These are phyloP conservation scores for Drosophila ustulata DNA, from an alignment of 2,888 invertebrate species.

Conservation along the genomic window DNA sequence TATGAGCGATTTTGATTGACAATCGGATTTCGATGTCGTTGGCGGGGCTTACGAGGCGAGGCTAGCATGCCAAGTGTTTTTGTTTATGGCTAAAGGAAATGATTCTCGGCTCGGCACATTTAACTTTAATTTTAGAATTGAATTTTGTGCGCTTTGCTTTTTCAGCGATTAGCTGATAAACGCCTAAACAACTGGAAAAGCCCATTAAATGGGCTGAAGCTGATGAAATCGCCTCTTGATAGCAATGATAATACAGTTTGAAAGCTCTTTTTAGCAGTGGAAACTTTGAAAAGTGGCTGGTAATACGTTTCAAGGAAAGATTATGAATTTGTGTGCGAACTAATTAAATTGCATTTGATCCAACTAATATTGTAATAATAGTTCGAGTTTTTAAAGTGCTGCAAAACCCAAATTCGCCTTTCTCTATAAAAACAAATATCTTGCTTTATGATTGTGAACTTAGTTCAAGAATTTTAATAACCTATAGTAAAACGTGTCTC, in stretches of 20 bases:
- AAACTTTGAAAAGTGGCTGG: neutral
- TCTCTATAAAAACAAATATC: no score
- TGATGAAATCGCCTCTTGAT: constrained; percentile 2
- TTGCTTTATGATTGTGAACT: no score
- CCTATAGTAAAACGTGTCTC: no score
- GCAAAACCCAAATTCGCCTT: no score
- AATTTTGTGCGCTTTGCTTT: constrained; percentile 5
- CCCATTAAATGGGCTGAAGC: neutral
- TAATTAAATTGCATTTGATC: neutral
- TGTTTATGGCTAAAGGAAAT: constrained; percentile 56
- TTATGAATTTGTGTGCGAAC: neutral
- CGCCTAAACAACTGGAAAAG: constrained; percentile 19
- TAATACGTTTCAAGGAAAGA: neutral
- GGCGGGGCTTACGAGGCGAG: constrained; percentile 25
- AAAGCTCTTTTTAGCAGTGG: neutral
- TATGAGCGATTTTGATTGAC: constrained; percentile 67
- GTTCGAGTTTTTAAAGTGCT: no score
- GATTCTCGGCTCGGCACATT: constrained; percentile 15
- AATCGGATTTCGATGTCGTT: constrained; percentile 67
- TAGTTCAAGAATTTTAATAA: no score
- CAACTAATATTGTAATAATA: neutral
- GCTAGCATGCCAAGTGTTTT: constrained; percentile 15
- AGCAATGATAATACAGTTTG: neutral
- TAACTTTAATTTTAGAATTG: constrained; percentile 27
- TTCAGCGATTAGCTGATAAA: constrained; percentile 34